Evolutionary conservation across 2,888 invertebrate genomes (phyloP).

Genomic region (Cyclophora albipunctata): DNA sequence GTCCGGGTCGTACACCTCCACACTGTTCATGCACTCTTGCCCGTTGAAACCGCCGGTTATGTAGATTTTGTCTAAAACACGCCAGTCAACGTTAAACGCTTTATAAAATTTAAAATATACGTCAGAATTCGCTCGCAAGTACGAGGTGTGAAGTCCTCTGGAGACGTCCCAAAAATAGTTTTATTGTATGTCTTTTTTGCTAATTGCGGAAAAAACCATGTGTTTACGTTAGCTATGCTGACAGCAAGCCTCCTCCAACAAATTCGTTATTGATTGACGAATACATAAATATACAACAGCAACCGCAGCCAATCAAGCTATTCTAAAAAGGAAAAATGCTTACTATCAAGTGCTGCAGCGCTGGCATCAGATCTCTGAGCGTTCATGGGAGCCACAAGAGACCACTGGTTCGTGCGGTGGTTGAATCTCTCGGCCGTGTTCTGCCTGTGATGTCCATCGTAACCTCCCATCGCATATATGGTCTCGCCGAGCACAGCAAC

Average conservation of each 20-base stretch:
- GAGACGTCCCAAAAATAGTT: no score
- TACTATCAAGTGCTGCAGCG: slow-evolving; percentile 88
- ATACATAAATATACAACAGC: no score
- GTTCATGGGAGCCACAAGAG: slow-evolving; percentile 90
- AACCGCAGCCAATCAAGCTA: no score
- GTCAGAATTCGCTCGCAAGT: no score
- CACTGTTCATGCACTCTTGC: slow-evolving; percentile 89
- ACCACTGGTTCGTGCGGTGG: slow-evolving; percentile 90
- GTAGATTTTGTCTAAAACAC: slow-evolving; percentile 79
- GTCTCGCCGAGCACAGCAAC: slow-evolving; percentile 84
- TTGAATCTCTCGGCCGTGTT: slow-evolving; percentile 92
- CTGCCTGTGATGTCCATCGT: slow-evolving; percentile 89
- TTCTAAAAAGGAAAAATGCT: slow-evolving; percentile 16
- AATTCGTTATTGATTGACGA: no score
- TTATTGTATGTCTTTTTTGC: no score
- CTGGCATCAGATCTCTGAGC: slow-evolving; percentile 93
- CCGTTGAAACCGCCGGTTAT: slow-evolving; percentile 95
- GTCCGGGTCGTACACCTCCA: slow-evolving; percentile 86
- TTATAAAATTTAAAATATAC: no score
- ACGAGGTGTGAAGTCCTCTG: no score
- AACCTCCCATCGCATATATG: slow-evolving; percentile 92
- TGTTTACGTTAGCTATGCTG: no score
- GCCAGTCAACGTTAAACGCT: not conserved
- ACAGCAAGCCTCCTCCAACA: no score
- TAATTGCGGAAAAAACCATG: no score